These are phyloP conservation scores for Drosophila neonasuta DNA, from an alignment of 2,888 invertebrate species.

Conservation along the genomic window DNA sequence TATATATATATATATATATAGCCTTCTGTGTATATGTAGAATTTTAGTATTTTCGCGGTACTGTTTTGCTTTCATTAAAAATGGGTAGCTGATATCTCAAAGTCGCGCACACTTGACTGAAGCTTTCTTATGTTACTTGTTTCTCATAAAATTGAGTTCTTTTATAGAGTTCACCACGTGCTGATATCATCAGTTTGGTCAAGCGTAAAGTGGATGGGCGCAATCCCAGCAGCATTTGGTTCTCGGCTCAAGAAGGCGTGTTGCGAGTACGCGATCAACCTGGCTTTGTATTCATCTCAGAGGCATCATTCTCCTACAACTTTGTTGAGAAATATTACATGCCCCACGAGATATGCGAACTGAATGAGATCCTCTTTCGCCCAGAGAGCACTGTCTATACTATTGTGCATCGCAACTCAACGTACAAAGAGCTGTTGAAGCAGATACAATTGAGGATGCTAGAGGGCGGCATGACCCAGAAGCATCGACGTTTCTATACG, in stretches of 20 bases:
- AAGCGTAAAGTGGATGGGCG: conserved; percentile 67
- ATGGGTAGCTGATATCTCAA: too few relatives aligned
- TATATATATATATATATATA: too few relatives aligned
- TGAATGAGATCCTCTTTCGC: conserved; percentile 79
- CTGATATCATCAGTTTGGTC: conserved; percentile 69
- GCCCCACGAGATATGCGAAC: conserved; percentile 80
- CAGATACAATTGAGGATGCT: conserved; percentile 70
- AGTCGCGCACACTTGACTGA: too few relatives aligned
- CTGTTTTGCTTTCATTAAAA: too few relatives aligned
- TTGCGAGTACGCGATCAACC: conserved; percentile 69
- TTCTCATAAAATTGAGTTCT: neutral
- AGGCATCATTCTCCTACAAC: conserved; percentile 70
- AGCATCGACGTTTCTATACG: conserved; percentile 66
- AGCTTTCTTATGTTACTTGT: too few relatives aligned
- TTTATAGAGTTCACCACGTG: conserved; percentile 56
- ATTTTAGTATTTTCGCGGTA: too few relatives aligned
- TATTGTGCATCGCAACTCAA: conserved; percentile 70
- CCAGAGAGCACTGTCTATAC: conserved; percentile 64
- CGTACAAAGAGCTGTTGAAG: conserved; percentile 75
- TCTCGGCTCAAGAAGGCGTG: conserved; percentile 69
- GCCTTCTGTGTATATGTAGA: too few relatives aligned
- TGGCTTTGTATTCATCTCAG: conserved; percentile 79
- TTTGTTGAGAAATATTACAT: conserved; percentile 73
- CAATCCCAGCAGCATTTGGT: conserved; percentile 66
- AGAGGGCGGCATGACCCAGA: conserved; percentile 72